Evolutionary conservation across 2,113 vertebrate species (phyloP), one percentile per base, ranked within the genome.

Genomic region (Apteryx owenii): DNA sequence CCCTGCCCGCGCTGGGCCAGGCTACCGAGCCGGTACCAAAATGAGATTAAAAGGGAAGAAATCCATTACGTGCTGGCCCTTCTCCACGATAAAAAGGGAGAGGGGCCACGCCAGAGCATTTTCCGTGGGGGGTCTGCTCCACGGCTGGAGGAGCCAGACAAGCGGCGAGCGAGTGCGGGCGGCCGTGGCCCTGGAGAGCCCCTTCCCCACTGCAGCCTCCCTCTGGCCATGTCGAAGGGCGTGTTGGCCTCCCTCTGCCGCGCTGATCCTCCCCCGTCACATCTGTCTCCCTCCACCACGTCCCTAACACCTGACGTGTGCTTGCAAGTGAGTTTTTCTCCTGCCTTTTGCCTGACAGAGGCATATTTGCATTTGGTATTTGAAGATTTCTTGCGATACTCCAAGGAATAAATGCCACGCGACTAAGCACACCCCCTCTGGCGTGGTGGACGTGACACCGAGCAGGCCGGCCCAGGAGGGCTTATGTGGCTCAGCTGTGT

Each of bases 281-380:
- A 15, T 4, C 2, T 8, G 22, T 17, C 40, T 65, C 56, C 21
- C 8, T 13, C 29, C 3, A 1, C 22, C 23, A 0, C 0, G 5
- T 5, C 73, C 12, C 56, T 20, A 2, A 3, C 5, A 4, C 40
- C 46, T 3, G 10, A 3, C 12, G 2, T 1, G 21, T 14, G 36
- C 4, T 0, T 2, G 22, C 56, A 11, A 5, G 7, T 44, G 1
- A 21, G 5, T 5, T 17, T 10, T 8, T 8, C 10, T 26, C 23
- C 11, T 1, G 18, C 29, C 60, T 1, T 4, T 18, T 7, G 29
- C 28, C 10, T 26, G 10, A 3, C 7, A 4, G 3, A 17, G 5
- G n/a, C 2, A n/a, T 1, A 1, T 16, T 8, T 4, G 12, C 54
- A 4, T 18, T 2, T 7, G 44, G 29, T 4, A 0, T 58, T 10